Conservation (phyloP, 2,888 invertebrate species). For the Lochmaea capreae region DNA sequence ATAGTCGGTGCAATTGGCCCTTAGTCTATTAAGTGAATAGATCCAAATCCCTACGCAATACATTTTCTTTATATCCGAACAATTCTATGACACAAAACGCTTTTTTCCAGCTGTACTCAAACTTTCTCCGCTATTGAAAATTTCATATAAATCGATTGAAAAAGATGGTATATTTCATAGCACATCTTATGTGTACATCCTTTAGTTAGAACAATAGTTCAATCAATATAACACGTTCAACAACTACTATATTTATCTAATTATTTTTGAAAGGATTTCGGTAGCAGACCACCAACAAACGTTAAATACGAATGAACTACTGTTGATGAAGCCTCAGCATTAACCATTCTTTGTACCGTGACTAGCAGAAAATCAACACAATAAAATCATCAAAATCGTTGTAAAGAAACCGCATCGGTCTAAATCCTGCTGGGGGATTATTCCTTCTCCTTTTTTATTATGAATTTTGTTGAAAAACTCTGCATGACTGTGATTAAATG, state of each 20-base stretch:
- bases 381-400: conserved; percentile 29
- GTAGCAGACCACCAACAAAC: conserved; percentile 34
- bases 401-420: conserved; percentile 30
- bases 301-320: conserved; percentile 23
- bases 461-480: conserved; percentile 23
- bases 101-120: too few species aligned
- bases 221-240: conserved; percentile 18
- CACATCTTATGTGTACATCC: not conserved
- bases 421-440: conserved; percentile 23
- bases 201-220: not conserved
- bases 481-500: conserved; percentile 25
- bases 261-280: conserved; percentile 20
- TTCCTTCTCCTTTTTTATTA: conserved; percentile 16
- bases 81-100: too few species aligned
- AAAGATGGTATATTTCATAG: not conserved
- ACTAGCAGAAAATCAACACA: conserved; percentile 26
- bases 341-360: conserved; percentile 17
- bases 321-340: conserved; percentile 22
- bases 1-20: too few species aligned
- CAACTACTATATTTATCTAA: not conserved
- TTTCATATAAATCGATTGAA: not conserved
- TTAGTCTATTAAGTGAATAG: too few species aligned
- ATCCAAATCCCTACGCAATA: too few species aligned
- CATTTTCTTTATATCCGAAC: too few species aligned
- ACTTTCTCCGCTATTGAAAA: not conserved